Evolutionary conservation across 2,888 invertebrate genomes (phyloP), one percentile per base, ranked within the genome.

Genomic region (Ctenicera cuprea): DNA sequence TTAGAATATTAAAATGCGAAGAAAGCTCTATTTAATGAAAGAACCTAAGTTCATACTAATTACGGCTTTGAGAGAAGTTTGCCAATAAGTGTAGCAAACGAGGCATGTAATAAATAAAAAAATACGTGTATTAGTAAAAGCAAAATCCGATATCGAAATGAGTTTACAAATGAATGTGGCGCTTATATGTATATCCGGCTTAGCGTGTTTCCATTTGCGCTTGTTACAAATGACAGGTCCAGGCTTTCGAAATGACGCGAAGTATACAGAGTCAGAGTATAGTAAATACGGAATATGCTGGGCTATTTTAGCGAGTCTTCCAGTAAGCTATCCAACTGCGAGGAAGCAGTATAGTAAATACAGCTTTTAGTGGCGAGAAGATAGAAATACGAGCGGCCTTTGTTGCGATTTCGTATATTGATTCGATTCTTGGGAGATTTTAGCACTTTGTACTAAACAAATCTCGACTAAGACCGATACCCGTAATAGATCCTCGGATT

Each of bases 141-240:
- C 18, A 48, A 48, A 48, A 48, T 48, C 20, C 18, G 20, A 48
- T 48, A 48, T 16, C 9, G 20, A 54, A 30, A 30, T 54, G 26
- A 30, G 16, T 52, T n/a, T 3, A 12, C 12, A 52, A 18, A 52
- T 52, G 52, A 52, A 14, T 16, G 33, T n/a, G 7, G 30, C 7
- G 54, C 14, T 33, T 54, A 54, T 14, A 54, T 26, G 54, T 54
- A 54, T 54, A 54, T 54, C 33, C 33, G 48, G 33, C 26, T 54
- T 54, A 54, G 33, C 33, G 14, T 33, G 54, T 30, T 54, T 54
- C 54, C 54, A 54, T 54, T 33, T 54, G 54, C 30, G 54, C 54
- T 54, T 30, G 54, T 54, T 54, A 54, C 30, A 54, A 54, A 54
- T 54, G 54, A 54, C 54, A 54, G 54, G 54, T 26, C 33, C 30